These are phyloP conservation scores for Meloe dianella DNA, from an alignment of 2,888 invertebrate genomes.

Conservation along the genomic window DNA sequence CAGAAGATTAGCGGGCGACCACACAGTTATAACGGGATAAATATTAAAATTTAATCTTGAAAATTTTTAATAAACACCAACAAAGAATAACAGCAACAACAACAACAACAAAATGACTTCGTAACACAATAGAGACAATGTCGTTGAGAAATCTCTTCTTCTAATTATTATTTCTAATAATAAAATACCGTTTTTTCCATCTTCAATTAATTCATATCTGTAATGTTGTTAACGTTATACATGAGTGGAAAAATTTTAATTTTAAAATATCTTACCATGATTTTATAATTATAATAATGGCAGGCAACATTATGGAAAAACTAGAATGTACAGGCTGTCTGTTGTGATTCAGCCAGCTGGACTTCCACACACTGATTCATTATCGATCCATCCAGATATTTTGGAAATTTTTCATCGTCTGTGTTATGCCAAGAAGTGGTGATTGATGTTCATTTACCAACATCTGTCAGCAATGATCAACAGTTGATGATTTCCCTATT, in stretches of 20 bases:
- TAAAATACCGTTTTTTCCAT: neutral
- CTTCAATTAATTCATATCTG: neutral
- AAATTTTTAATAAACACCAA: neutral
- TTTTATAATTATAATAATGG: neutral
- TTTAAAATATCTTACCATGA: neutral
- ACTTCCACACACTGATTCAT: too few species aligned
- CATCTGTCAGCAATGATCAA: too few species aligned
- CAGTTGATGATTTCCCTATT: too few species aligned
- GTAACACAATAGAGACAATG: neutral
- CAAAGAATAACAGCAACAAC: neutral
- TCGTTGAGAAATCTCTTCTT: neutral
- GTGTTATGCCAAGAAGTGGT: too few species aligned
- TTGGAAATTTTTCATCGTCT: too few species aligned
- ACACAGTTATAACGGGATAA: constrained; percentile 8
- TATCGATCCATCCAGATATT: too few species aligned
- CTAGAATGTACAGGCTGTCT: too few species aligned
- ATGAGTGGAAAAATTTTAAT: neutral
- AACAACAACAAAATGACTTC: neutral
- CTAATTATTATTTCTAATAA: neutral
- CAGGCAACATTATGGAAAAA: neutral
- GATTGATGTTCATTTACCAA: too few species aligned
- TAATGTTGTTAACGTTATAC: too few species aligned
- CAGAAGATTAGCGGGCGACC: neutral
- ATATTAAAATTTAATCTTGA: neutral
- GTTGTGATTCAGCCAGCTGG: too few species aligned